These are phyloP conservation scores for Sipha maydis DNA, from an alignment of 2,888 invertebrate species.

Conservation along the genomic window DNA sequence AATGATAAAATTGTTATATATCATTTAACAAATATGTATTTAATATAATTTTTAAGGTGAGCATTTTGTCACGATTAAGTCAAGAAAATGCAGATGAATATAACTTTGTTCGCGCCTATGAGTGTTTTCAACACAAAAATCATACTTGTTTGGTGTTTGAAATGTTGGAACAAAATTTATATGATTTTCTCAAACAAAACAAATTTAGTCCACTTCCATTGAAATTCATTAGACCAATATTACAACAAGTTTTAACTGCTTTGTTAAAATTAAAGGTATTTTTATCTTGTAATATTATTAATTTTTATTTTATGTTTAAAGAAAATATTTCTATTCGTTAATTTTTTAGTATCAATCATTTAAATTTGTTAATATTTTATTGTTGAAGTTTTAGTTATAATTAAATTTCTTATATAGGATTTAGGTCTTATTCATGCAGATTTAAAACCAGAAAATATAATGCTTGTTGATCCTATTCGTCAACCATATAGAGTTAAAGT, in stretches of 20 bases:
- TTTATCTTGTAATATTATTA: not conserved
- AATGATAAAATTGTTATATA: not conserved
- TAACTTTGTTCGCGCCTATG: conserved; percentile 99
- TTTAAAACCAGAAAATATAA: conserved; percentile 99
- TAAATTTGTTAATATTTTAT: not conserved
- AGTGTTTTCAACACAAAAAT: conserved; percentile 99
- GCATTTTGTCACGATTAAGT: conserved; percentile 89
- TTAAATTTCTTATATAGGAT: conserved; percentile 75
- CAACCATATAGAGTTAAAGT: conserved; percentile 99
- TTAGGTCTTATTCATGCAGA: conserved; percentile 99
- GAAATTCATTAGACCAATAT: conserved; percentile 97
- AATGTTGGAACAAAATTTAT: conserved; percentile 99
- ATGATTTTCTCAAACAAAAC: conserved; percentile 99
- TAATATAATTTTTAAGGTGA: conserved; percentile 71
- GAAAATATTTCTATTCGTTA: not conserved
- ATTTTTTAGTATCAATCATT: not conserved
- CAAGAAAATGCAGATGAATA: conserved; percentile 99
- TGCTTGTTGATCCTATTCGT: conserved; percentile 97
- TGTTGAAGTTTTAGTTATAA: not conserved
- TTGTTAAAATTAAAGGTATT: conserved; percentile 84
- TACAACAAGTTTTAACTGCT: conserved; percentile 94
- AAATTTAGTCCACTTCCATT: conserved; percentile 99
- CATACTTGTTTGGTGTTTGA: conserved; percentile 99
- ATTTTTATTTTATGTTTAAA: not conserved
- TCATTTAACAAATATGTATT: conserved; percentile 32